Conservation (phyloP, 2,888 invertebrate genomes). For the Pandemis corylana region DNA sequence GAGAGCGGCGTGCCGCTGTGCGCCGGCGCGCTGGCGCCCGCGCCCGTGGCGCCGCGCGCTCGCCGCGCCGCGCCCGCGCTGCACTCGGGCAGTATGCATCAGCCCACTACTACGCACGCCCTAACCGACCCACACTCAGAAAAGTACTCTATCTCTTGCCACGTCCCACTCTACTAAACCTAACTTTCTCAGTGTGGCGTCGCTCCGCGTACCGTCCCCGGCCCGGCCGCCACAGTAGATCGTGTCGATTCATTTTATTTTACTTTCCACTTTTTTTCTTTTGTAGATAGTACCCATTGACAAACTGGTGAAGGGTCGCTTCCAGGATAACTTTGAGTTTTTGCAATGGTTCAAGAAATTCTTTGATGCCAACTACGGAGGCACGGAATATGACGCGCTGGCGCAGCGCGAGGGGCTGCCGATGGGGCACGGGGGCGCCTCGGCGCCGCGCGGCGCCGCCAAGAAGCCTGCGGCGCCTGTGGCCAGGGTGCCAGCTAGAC, state of each 20-base stretch:
- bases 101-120: constrained; percentile 48
- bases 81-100: constrained; percentile 78
- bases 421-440: constrained; percentile 91
- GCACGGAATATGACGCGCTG: constrained; percentile 96
- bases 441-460: constrained; percentile 79
- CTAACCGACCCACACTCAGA: constrained; percentile 57
- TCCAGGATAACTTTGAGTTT: constrained; percentile 99
- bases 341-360: constrained; percentile 99
- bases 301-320: constrained; percentile 98
- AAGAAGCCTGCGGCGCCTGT: constrained; percentile 79
- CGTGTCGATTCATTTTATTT: constrained; percentile 65
- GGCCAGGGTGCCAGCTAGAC: constrained; percentile 86
- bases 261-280: constrained; percentile 74
- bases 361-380: constrained; percentile 99
- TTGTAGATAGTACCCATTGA: constrained; percentile 96
- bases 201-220: constrained; percentile 45
- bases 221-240: constrained; percentile 61
- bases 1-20: constrained; percentile 80
- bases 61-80: constrained; percentile 56
- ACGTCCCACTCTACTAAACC: constrained; percentile 23
- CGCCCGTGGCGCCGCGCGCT: constrained; percentile 51
- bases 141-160: constrained; percentile 45
- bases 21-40: constrained; percentile 58
- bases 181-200: constrained; percentile 42
- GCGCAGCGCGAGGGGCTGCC: constrained; percentile 93